phyloP scores from a whole-genome alignment of 1,140 invertebrate genomes.

The Laupala kohalensis region DNA sequence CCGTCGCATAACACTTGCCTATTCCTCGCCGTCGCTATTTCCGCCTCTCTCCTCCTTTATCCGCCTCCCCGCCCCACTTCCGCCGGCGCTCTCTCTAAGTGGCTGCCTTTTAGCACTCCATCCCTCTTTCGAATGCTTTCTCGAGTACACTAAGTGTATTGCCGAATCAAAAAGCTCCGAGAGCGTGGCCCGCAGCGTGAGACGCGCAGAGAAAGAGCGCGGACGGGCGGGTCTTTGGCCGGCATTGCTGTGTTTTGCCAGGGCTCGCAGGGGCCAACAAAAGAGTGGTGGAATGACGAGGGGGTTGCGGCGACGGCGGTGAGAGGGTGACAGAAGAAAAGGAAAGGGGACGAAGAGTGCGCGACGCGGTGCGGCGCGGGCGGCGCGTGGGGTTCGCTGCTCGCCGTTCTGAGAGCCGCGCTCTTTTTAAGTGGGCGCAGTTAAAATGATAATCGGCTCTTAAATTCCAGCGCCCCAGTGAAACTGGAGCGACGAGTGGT shows the following conservation, averaged over 20 bases:
- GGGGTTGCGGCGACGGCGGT: not conserved
- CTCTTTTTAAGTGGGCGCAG: not conserved
- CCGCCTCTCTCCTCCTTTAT: not conserved
- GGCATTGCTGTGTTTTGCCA: not conserved
- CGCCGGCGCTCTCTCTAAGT: not conserved
- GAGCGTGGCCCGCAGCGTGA: too few species aligned
- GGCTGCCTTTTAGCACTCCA: not conserved
- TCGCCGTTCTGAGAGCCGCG: not conserved
- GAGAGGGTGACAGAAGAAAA: not conserved
- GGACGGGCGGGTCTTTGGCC: too few species aligned
- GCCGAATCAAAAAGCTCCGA: too few species aligned
- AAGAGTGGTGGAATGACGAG: not conserved
- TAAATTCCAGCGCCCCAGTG: not conserved
- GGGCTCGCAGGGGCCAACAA: not conserved
- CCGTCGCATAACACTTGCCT: too few species aligned
- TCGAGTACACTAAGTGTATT: not conserved
- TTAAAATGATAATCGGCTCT: not conserved
- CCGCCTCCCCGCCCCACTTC: not conserved
- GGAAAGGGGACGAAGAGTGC: not conserved
- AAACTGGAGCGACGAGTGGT: not conserved
- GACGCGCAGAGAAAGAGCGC: too few species aligned
- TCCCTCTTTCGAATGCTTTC: not conserved
- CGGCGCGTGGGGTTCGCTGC: not conserved
- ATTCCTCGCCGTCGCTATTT: not conserved
- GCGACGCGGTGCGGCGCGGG: not conserved